Evolutionary conservation across 2,888 invertebrate species (phyloP).

Genomic region (Cephus pygmeus): DNA sequence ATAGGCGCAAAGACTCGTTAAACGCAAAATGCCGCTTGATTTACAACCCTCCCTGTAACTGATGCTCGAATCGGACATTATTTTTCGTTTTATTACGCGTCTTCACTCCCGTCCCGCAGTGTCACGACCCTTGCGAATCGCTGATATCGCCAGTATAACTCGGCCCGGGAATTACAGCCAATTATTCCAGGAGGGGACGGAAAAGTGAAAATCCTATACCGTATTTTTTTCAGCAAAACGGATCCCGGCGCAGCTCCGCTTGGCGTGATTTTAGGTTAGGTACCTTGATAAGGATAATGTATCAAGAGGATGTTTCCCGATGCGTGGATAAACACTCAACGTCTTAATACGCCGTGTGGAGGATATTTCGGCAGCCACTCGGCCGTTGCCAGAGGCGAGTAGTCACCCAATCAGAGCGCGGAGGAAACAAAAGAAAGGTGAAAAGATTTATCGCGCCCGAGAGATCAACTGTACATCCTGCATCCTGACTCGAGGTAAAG

Average conservation of each 20-base stretch:
- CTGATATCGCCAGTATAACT: background rate
- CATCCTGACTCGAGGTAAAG: slow-evolving; percentile 24
- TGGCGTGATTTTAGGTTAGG: background rate
- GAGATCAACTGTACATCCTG: slow-evolving; percentile 47
- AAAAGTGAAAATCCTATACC: background rate
- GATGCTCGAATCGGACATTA: slow-evolving; percentile 18
- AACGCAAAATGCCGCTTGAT: slow-evolving; percentile 24
- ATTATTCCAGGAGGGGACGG: background rate
- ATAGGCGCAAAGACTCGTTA: slow-evolving; percentile 10
- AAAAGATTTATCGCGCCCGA: slow-evolving; percentile 58
- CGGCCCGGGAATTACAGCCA: background rate
- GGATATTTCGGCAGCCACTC: slow-evolving; percentile 33
- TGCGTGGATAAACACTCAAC: slow-evolving; percentile 11
- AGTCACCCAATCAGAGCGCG: slow-evolving; percentile 64
- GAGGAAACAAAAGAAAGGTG: slow-evolving; percentile 65
- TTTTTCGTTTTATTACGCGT: background rate
- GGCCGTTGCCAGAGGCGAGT: slow-evolving; percentile 41
- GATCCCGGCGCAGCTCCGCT: background rate
- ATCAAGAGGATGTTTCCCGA: background rate
- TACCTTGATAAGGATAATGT: background rate
- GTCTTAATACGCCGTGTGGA: slow-evolving; percentile 14
- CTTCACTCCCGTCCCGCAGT: background rate
- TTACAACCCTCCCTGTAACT: slow-evolving; percentile 20
- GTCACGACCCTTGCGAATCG: background rate
- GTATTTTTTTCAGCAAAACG: background rate